A percentile compares a stretch with the other conserved stretches of the same genome.
These are phyloP conservation scores for Clupea harengus DNA, from an alignment of 2,113 vertebrate genomes.

Conservation along the genomic window DNA sequence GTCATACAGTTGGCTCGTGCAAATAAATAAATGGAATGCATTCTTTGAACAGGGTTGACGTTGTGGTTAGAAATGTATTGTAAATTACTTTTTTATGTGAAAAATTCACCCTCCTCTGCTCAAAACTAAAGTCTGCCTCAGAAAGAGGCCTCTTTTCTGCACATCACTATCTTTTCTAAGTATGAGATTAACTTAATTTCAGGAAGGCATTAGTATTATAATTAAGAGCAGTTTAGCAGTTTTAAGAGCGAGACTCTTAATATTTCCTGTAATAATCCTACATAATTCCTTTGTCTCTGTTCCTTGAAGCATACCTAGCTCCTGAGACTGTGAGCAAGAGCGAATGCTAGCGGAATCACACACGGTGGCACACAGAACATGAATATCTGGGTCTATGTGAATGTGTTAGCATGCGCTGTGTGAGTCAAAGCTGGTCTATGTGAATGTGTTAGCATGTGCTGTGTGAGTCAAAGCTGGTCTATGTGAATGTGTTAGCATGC, in stretches of 20 bases:
- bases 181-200: background rate
- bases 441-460: no score
- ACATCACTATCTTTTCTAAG: background rate
- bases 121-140: background rate
- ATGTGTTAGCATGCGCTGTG: no score
- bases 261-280: slow-evolving; percentile 7
- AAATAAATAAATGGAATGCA: no score
- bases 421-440: no score
- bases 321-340: background rate
- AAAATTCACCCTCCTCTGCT: background rate
- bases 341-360: background rate
- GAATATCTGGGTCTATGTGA: background rate
- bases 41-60: no score
- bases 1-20: no score
- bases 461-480: no score
- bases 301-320: background rate
- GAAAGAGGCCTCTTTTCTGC: background rate
- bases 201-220: background rate
- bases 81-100: background rate
- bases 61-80: no score
- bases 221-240: no score
- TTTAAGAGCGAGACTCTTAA: background rate
- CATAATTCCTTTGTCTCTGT: background rate
- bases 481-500: no score
- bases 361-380: background rate